Percentiles rank a stretch among this genome's conserved stretches.
Evolutionary conservation across 2,113 vertebrate genomes (phyloP).

Genomic region (Cebus imitator): DNA sequence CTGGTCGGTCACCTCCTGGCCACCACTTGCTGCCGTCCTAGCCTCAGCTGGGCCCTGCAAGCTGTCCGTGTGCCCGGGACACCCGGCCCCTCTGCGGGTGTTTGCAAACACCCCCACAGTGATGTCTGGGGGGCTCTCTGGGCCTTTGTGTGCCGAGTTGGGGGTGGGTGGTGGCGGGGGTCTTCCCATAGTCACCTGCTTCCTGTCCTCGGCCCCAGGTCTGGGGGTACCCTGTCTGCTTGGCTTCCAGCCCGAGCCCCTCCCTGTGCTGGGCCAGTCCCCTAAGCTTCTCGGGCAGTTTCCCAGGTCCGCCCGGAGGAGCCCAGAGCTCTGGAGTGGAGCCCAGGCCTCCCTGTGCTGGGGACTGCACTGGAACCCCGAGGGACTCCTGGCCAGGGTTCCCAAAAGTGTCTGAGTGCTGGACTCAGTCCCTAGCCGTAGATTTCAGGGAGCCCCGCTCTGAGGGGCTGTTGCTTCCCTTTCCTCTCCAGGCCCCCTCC

Average conservation of each 20-base stretch:
- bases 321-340: neutral
- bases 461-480: neutral
- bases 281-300: neutral
- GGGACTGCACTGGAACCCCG: too few species aligned
- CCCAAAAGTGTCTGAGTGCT: neutral
- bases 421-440: neutral
- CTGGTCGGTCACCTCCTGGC: neutral
- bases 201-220: neutral
- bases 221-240: neutral
- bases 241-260: neutral
- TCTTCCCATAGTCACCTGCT: neutral
- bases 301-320: neutral
- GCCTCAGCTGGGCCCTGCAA: neutral
- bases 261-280: neutral
- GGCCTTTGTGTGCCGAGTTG: neutral
- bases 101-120: neutral
- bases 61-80: neutral
- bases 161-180: neutral
- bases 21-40: neutral
- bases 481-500: neutral
- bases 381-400: neutral
- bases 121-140: neutral
- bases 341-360: too few species aligned
- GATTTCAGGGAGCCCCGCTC: neutral
- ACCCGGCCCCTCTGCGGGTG: neutral